These are phyloP conservation scores for Solenodon paradoxus DNA, from an alignment of 2,113 vertebrate species.

Conservation along the genomic window DNA sequence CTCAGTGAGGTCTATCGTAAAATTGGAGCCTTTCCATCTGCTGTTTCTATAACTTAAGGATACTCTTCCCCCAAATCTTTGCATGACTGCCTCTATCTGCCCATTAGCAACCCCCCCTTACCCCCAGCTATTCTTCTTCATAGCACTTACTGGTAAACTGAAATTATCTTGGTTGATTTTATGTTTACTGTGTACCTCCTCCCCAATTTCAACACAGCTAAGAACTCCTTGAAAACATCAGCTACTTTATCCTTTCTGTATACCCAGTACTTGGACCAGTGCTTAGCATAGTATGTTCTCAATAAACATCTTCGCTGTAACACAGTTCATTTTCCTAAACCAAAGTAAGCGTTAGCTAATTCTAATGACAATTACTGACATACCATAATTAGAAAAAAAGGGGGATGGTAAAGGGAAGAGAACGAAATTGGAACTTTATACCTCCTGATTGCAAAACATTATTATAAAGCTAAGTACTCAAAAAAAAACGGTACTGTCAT, in stretches of 20 bases:
- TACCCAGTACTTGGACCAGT: not conserved
- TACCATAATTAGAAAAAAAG: not conserved
- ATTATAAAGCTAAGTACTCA: not conserved
- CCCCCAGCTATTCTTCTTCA: not conserved
- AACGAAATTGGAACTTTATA: not conserved
- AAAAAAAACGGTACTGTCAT: not conserved
- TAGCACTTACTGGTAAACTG: not conserved
- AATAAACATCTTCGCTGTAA: not conserved
- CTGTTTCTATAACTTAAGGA: not conserved
- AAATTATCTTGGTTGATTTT: not conserved
- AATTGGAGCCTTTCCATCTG: not conserved
- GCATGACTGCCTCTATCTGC: not conserved
- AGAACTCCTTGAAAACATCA: not conserved
- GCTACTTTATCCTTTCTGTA: not conserved
- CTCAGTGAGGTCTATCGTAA: not conserved
- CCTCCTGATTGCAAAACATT: not conserved
- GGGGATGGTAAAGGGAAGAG: not conserved
- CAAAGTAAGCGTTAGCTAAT: not conserved
- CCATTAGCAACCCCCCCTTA: not conserved
- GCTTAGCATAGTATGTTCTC: not conserved
- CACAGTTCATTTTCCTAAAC: not conserved
- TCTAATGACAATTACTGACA: not conserved
- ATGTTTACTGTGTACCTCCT: not conserved
- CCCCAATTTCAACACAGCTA: not conserved
- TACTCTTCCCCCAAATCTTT: not conserved